Evolutionary conservation across 2,888 invertebrate species (phyloP), one percentile per base, ranked within the genome.

Genomic region (Neelides folsomi): DNA sequence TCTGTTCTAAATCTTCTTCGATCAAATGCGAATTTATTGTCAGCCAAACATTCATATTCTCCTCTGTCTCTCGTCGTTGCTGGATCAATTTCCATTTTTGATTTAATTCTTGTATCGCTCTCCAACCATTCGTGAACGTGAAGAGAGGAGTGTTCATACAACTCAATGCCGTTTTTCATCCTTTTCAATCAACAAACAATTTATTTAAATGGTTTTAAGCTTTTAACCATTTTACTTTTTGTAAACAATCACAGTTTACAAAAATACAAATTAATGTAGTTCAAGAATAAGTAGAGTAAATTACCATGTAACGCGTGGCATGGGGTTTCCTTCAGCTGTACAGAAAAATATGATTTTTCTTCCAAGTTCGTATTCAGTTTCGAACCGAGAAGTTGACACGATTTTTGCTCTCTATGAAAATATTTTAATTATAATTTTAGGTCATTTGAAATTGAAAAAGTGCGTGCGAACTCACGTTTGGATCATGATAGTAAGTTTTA

Each of bases 281-380:
- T 7, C 41, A 40, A 40, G n/a, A 7, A 8, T 7, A n/a, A 40
- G 41, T 7, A n/a, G 15, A 7, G n/a, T 40, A n/a, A 42, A 42
- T 10, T 60, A 68, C 83, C 83, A 84, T 35, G 81, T 83, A 49
- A 84, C 81, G 68, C 80, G 79, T 1, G 83, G 83, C 53, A 82
- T 70, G 1, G 83, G 83, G 52, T 75, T 73, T 39, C 83, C 83
- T 65, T 73, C 73, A 0, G 83, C 83, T 75, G 80, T 79, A 66
- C 83, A 84, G 67, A 83, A 80, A 66, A 84, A 81, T 5, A 81
- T 78, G 36, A 84, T 80, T 70, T 83, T 84, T 56, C 83, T 76
- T 12, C 83, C 83, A 34, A 84, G 71, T 75, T 80, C 79, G 67
- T 81, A 82, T 65, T 81, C 81, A 62, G 80, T 71, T 67, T 82